Evolutionary conservation across 1,140 invertebrate species (phyloP).

Genomic region (Colletes latitarsis): DNA sequence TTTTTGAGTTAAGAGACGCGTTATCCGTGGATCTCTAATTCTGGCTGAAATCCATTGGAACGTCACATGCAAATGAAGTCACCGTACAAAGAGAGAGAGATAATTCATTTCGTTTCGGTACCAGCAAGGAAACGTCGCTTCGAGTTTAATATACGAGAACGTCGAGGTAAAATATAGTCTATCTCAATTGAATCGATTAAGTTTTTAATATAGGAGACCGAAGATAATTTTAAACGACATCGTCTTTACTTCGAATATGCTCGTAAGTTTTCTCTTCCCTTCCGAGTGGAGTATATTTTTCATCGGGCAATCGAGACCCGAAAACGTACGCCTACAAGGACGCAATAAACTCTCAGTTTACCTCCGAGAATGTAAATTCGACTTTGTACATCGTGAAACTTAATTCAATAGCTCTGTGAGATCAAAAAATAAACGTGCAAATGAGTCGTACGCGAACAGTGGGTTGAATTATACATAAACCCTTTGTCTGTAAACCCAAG

Average conservation of each 20-base stretch:
- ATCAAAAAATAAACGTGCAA: neutral
- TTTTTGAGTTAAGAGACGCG: neutral
- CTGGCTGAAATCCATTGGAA: neutral
- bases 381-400: neutral
- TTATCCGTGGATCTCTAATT: neutral
- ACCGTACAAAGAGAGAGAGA: too few species aligned
- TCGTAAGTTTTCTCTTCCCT: too few species aligned
- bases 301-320: too few species aligned
- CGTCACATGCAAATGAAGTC: neutral
- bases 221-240: too few species aligned
- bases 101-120: neutral
- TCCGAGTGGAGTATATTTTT: too few species aligned
- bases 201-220: too few species aligned
- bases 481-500: neutral
- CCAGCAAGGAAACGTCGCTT: neutral
- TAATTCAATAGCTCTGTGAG: constrained; percentile 14
- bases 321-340: neutral
- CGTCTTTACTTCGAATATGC: too few species aligned
- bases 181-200: neutral
- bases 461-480: neutral
- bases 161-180: neutral
- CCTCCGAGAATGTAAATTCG: constrained; percentile 2
- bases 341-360: constrained; percentile 10
- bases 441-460: neutral
- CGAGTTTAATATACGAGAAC: neutral